These are phyloP conservation scores for Telenomus remus DNA, from an alignment of 1,140 invertebrate species.

Conservation along the genomic window DNA sequence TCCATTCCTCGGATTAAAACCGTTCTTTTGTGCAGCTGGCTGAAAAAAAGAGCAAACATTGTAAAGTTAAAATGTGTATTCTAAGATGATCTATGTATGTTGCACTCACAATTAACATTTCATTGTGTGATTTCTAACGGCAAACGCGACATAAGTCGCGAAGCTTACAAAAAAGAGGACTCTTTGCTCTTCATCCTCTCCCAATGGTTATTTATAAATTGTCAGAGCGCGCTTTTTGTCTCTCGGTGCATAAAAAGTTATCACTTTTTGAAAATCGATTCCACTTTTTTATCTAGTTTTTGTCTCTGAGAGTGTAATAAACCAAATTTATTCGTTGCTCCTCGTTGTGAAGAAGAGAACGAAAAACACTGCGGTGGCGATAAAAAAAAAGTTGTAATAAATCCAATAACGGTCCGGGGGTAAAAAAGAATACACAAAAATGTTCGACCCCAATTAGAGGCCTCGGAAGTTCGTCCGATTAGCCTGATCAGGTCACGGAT, in stretches of 20 bases:
- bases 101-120: conserved; percentile 1
- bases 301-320: too few species aligned
- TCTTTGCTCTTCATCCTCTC: too few species aligned
- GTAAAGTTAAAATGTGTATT: conserved; percentile 13
- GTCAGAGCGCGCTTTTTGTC: too few species aligned
- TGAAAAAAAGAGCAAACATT: conserved; percentile 51
- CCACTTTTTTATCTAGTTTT: too few species aligned
- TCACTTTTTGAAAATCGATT: too few species aligned
- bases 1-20: conserved; percentile 73
- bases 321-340: too few species aligned
- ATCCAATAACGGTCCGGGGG: not conserved
- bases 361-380: not conserved
- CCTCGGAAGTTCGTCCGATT: not conserved
- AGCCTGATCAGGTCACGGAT: conserved; percentile 1
- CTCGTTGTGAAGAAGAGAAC: too few species aligned
- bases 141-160: too few species aligned
- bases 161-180: too few species aligned
- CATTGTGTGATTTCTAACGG: not conserved
- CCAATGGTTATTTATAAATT: too few species aligned
- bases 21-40: conserved; percentile 59
- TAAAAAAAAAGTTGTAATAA: not conserved
- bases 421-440: not conserved
- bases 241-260: too few species aligned
- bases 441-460: not conserved
- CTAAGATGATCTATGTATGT: not conserved